phyloP scores from a whole-genome alignment of 2,113 vertebrate species.

The Phodopus roborovskii region DNA sequence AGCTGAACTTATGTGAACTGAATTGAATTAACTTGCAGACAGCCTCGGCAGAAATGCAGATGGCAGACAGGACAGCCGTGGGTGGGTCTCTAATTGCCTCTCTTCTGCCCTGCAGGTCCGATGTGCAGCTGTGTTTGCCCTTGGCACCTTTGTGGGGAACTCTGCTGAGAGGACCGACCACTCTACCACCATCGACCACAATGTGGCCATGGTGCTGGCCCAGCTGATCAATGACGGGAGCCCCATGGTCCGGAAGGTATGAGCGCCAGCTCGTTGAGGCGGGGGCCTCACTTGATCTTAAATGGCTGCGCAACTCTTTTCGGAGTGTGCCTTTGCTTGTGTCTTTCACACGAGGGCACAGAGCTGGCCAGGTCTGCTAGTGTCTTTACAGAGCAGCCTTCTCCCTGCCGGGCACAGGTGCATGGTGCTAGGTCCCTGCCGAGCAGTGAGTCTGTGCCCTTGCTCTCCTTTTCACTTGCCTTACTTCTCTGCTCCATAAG shows the following conservation, averaged over 20 bases:
- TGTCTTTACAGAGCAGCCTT: neutral
- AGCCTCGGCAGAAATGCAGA: neutral
- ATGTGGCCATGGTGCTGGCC: slow-evolving; percentile 98
- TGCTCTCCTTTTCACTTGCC: neutral
- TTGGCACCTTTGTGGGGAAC: slow-evolving; percentile 98
- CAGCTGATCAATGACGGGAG: slow-evolving; percentile 98
- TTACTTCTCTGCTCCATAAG: neutral
- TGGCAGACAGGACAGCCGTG: accelerated
- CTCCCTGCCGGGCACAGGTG: neutral
- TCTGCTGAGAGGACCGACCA: slow-evolving; percentile 97
- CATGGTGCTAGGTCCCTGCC: accelerated
- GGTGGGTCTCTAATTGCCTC: neutral
- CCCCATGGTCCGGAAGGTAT: slow-evolving; percentile 96
- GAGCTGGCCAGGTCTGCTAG: neutral
- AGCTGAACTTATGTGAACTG: neutral
- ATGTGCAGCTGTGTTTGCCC: slow-evolving; percentile 95
- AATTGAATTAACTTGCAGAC: neutral
- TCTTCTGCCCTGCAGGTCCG: slow-evolving; percentile 89
- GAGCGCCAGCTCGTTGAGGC: neutral
- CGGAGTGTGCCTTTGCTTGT: accelerated
- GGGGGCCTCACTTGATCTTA: neutral
- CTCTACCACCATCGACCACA: slow-evolving; percentile 99
- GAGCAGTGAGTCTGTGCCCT: neutral
- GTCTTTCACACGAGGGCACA: neutral
- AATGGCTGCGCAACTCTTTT: neutral